A percentile compares a stretch with the other conserved stretches of the same genome.
phyloP scores from a whole-genome alignment of 2,113 vertebrate genomes.

The Piliocolobus tephrosceles region DNA sequence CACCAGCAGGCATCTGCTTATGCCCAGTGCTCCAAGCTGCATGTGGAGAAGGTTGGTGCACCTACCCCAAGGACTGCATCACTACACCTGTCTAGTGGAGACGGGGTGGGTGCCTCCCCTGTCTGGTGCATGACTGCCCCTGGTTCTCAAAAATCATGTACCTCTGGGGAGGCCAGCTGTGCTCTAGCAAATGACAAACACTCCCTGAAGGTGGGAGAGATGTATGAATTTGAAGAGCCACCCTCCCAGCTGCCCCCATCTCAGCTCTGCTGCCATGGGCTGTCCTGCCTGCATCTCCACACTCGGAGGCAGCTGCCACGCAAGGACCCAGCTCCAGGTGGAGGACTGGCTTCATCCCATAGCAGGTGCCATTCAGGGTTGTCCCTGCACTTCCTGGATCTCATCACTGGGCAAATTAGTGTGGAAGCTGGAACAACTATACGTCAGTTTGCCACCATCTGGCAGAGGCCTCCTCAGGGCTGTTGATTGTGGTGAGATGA shows the following conservation, averaged over 20 bases:
- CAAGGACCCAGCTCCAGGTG: not conserved
- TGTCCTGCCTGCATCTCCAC: not conserved
- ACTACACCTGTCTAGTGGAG: not conserved
- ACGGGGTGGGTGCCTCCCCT: not conserved
- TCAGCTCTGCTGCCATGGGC: not conserved
- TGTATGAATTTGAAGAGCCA: constrained; percentile 52
- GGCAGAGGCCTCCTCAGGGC: not conserved
- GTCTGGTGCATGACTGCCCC: not conserved
- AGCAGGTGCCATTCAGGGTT: not conserved
- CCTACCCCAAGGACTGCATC: not conserved
- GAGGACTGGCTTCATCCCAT: not conserved
- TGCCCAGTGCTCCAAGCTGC: too few species aligned
- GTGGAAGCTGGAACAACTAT: constrained; percentile 35
- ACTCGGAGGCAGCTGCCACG: not conserved
- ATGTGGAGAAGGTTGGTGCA: not conserved
- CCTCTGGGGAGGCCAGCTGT: constrained; percentile 44
- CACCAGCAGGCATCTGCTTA: not conserved
- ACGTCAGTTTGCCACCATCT: constrained; percentile 57
- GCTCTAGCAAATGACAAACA: constrained; percentile 56
- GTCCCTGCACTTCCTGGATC: not conserved
- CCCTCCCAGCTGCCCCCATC: not conserved
- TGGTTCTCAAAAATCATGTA: not conserved
- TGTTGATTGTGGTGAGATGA: not conserved
- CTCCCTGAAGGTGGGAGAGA: constrained; percentile 26
- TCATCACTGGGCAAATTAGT: constrained; percentile 50